Evolutionary conservation across 2,113 vertebrate species (phyloP), one percentile per base, ranked within the genome.

Genomic region (Sialia sialis): DNA sequence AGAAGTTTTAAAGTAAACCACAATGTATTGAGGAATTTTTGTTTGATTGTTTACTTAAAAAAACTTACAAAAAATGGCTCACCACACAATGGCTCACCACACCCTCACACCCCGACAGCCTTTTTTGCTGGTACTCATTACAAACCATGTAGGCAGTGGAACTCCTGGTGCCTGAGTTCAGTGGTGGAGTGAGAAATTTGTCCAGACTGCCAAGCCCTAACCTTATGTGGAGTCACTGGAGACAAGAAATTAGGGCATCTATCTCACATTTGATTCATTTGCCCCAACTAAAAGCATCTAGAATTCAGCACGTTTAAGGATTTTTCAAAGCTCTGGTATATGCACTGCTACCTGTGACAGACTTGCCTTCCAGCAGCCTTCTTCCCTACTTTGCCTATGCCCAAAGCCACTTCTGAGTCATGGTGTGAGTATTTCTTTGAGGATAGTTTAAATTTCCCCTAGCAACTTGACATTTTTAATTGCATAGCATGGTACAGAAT

Each of bases 391-490:
- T 93, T 82, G 16, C 23, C 81, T 81, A 2, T 72, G 68, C 38
- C 29, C 44, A 72, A 72, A 95, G 32, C 54, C 74, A 81, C 5
- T 81, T 87, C 22, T 89, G 89, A 89, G 38, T 84, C 86, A 87
- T 10, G 18, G 4, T 41, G 22, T 60, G 38, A 30, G 6, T 73
- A 78, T 78, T 81, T 59, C 44, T 90, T 75, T 81, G 60, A 84
- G 43, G 25, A 48, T 26, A 80, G 20, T 88, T 88, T 70, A 64
- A 90, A 74, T 90, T 92, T 86, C 54, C 59, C 49, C 43, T 25
- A 41, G 49, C 36, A 59, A 39, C 32, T 74, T 89, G 63, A 89
- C 52, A 58, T 66, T 88, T 91, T 91, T 95, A 96, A 91, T 96
- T 94, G 60, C 52, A 58, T 14, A 64, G 30, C 22, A 60, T 49